phyloP scores from a whole-genome alignment of 2,113 vertebrate genomes.

The Nannobrachium achirus region DNA sequence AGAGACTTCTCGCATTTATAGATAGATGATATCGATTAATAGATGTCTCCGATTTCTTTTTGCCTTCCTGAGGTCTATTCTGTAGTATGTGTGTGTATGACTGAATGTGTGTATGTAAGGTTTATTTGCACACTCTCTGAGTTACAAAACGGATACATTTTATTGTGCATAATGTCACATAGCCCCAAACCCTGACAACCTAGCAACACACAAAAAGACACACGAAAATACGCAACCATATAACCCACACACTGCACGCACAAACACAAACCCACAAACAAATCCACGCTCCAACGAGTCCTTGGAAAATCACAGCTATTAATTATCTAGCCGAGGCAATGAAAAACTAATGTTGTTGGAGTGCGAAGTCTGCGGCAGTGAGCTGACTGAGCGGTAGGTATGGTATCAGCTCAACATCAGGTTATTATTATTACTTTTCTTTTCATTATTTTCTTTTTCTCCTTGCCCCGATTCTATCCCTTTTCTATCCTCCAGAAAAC shows the following conservation, averaged over 20 bases:
- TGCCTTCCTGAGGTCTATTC: too few species aligned
- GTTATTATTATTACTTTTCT: too few species aligned
- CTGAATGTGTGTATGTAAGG: not conserved
- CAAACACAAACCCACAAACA: not conserved
- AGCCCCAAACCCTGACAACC: not conserved
- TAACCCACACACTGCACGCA: not conserved
- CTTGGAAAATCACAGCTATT: slow-evolving; percentile 56
- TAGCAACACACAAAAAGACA: slow-evolving; percentile 2
- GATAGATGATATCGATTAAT: too few species aligned
- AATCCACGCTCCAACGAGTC: slow-evolving; percentile 20
- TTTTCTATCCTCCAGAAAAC: too few species aligned
- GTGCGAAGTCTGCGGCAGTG: slow-evolving; percentile 36
- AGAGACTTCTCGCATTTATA: too few species aligned
- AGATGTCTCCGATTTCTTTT: too few species aligned
- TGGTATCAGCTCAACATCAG: slow-evolving; percentile 31
- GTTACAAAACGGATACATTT: not conserved
- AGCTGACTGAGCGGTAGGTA: slow-evolving; percentile 41
- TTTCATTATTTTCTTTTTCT: too few species aligned
- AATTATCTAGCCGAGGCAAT: slow-evolving; percentile 55
- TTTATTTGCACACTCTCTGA: not conserved
- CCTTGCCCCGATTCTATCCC: too few species aligned
- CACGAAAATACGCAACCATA: slow-evolving; percentile 10
- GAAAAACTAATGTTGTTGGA: slow-evolving; percentile 67
- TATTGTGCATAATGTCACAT: not conserved
- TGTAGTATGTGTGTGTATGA: not conserved